Evolutionary conservation across 2,888 invertebrate species (phyloP), one percentile per base, ranked within the genome.

Genomic region (Disparrhopalites patrizii): DNA sequence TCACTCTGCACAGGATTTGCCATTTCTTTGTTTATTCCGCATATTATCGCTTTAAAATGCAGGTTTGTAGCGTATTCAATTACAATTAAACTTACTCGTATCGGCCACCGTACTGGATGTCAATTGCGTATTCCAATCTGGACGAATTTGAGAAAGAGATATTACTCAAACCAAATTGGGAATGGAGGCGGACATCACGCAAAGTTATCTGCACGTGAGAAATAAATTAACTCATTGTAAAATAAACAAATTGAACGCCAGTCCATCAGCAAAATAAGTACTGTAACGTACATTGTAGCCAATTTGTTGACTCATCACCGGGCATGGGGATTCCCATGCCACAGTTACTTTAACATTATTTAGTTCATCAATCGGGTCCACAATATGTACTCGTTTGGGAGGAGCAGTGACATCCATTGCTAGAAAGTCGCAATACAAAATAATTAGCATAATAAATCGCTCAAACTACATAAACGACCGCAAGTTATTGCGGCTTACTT

Each of bases 241-340:
- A 43, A 43, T 20, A 43, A 10, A 43, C 20, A n/a, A 27, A 8
- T 23, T 31, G 57, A 5, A 65, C 38, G 18, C 10, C 50, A 56
- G 23, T 4, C 43, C 10, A 10, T 8, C 5, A 25, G 36, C 15
- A 18, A 54, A 5, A n/a, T 7, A 63, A 23, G 7, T 5, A 4
- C 15, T 43, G n/a, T 43, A 8, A 77, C 84, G 83, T 77, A 89
- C 88, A 77, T 83, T 83, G 74, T 88, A 90, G 4, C 82, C 82
- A 36, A 84, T 78, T 5, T 80, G 77, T 40, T 80, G 79, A 10
- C 78, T 78, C 38, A 82, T 78, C 7, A 79, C 78, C 1, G 82
- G 82, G 78, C 92, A 92, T 62, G 86, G 87, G 0, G 90, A 85
- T 47, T 83, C 82, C 91, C 91, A 91, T 18, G 82, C 79, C 0